phyloP scores from a whole-genome alignment of 1,140 invertebrate species.

The Brachionus rotundiformis region DNA sequence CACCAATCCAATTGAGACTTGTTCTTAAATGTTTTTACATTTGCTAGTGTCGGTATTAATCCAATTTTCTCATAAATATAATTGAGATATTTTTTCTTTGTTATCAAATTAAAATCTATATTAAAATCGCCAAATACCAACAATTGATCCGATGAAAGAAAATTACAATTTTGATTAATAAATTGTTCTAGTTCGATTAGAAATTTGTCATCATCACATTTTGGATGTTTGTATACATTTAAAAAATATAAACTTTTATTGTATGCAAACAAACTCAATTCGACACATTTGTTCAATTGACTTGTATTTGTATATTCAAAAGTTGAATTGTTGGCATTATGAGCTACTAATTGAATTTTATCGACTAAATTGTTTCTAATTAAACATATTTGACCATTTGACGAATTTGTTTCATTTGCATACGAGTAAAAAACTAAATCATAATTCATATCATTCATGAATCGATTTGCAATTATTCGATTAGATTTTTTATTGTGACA shows the following conservation, averaged over 20 bases:
- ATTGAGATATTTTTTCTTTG: neutral
- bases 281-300: neutral
- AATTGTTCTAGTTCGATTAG: neutral
- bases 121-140: neutral
- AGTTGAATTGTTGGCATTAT: neutral
- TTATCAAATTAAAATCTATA: neutral
- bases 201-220: neutral
- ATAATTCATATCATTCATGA: neutral
- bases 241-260: neutral
- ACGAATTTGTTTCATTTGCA: neutral
- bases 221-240: neutral
- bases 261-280: neutral
- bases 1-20: neutral
- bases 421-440: neutral
- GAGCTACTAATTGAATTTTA: neutral
- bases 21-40: neutral
- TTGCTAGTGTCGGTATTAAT: neutral
- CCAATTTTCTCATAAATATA: neutral
- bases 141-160: too few species aligned
- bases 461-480: neutral
- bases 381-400: neutral
- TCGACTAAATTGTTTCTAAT: neutral
- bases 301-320: neutral
- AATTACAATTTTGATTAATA: neutral
- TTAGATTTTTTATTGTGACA: neutral